Conservation (phyloP, 2,888 invertebrate species). For the Myathropa florea region DNA sequence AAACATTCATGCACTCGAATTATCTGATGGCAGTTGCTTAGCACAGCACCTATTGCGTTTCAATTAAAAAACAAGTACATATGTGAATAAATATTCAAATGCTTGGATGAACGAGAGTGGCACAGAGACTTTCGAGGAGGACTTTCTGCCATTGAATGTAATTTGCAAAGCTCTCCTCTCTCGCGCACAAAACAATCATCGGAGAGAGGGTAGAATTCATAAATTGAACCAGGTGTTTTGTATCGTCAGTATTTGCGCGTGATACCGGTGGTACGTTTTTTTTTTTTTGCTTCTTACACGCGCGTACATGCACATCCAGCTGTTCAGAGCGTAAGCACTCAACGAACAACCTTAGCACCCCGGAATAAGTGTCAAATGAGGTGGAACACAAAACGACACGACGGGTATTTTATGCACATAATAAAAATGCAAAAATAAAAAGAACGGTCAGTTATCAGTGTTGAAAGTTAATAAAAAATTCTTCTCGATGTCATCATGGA, state of each 20-base stretch:
- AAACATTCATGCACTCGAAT: neutral
- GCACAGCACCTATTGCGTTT: neutral
- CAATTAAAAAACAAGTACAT: neutral
- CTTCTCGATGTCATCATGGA: neutral
- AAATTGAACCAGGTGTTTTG: neutral
- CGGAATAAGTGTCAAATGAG: neutral
- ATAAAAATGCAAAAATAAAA: neutral
- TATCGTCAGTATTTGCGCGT: neutral
- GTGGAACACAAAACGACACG: neutral
- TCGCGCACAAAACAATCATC: neutral
- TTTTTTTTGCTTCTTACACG: neutral
- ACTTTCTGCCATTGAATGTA: neutral
- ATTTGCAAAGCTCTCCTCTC: neutral
- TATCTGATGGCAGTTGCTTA: neutral
- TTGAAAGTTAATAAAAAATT: neutral
- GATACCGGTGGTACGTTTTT: neutral
- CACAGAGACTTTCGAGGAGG: neutral
- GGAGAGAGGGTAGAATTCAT: neutral
- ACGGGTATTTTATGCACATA: neutral
- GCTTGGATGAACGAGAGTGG: neutral
- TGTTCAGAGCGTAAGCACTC: neutral
- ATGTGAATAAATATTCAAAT: neutral
- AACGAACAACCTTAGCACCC: neutral
- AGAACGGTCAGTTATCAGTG: neutral
- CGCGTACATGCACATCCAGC: neutral